A percentile compares a stretch with the other conserved stretches of the same genome.
These are phyloP conservation scores for Sebastes cheni DNA, from an alignment of 2,797 vertebrate genomes.

Conservation along the genomic window DNA sequence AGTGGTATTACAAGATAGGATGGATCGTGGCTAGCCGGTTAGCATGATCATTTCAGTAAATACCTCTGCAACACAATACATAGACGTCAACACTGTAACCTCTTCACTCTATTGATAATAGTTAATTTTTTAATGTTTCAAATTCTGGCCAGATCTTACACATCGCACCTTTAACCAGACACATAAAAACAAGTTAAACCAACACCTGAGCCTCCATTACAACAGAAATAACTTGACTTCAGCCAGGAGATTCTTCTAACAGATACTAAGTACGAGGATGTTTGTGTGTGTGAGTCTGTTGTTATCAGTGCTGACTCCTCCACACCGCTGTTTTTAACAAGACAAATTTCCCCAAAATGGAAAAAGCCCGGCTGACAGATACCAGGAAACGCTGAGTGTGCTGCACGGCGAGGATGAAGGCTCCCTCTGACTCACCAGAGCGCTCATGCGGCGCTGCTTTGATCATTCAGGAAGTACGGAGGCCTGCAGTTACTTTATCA, in stretches of 20 bases:
- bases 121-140: too few species aligned
- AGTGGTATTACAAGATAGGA: too few species aligned
- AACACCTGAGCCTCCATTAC: too few species aligned
- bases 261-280: neutral
- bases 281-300: neutral
- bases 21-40: too few species aligned
- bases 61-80: too few species aligned
- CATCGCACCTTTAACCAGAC: too few species aligned
- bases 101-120: too few species aligned
- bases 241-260: neutral
- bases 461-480: constrained; percentile 51
- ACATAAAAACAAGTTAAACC: too few species aligned
- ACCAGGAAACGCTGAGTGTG: constrained; percentile 14
- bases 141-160: too few species aligned
- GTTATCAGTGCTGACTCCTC: neutral
- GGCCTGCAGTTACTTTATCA: constrained; percentile 50
- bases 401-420: constrained; percentile 9
- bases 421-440: constrained; percentile 47
- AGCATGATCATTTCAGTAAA: too few species aligned
- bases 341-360: constrained; percentile 11
- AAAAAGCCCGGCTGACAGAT: neutral
- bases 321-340: constrained; percentile 23
- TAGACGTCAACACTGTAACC: too few species aligned
- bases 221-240: neutral
- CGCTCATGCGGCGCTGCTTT: constrained; percentile 31